Evolutionary conservation across 2,113 vertebrate genomes (phyloP).

Genomic region (Corapipo altera): DNA sequence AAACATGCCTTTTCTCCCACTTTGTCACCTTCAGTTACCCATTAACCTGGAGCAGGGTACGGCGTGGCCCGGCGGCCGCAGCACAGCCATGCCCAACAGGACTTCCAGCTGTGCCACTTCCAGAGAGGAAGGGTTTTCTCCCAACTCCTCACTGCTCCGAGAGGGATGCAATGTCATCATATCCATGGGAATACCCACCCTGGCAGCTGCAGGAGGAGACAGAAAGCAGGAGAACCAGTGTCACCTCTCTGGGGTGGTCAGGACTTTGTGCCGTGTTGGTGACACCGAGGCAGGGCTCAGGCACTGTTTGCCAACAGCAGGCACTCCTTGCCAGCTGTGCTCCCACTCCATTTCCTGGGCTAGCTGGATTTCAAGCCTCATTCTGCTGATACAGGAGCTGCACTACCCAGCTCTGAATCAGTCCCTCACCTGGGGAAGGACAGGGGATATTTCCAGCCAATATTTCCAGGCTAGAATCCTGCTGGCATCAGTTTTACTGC

Average conservation of each 20-base stretch:
- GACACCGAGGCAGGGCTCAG: neutral
- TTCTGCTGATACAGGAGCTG: neutral
- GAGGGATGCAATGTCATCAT: neutral
- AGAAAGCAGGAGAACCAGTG: neutral
- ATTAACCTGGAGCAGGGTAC: constrained; percentile 18
- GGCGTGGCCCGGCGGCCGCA: neutral
- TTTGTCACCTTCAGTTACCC: constrained; percentile 2
- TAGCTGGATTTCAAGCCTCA: neutral
- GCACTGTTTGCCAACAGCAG: neutral
- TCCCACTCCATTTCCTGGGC: neutral
- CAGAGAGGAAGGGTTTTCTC: neutral
- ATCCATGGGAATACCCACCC: accelerated
- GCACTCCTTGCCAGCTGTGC: neutral
- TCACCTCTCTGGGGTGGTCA: accelerated
- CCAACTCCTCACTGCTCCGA: accelerated
- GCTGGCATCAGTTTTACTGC: neutral
- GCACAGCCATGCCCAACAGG: neutral
- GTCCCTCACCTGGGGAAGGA: neutral
- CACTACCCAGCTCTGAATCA: neutral
- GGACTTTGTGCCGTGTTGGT: accelerated
- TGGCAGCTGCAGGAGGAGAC: neutral
- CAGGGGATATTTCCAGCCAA: neutral
- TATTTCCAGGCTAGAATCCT: neutral
- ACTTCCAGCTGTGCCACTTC: neutral
- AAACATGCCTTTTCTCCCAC: neutral